Percentiles rank a stretch among this genome's conserved stretches.
Conservation (phyloP, 2,113 vertebrate genomes). For the Fregata magnificens region DNA sequence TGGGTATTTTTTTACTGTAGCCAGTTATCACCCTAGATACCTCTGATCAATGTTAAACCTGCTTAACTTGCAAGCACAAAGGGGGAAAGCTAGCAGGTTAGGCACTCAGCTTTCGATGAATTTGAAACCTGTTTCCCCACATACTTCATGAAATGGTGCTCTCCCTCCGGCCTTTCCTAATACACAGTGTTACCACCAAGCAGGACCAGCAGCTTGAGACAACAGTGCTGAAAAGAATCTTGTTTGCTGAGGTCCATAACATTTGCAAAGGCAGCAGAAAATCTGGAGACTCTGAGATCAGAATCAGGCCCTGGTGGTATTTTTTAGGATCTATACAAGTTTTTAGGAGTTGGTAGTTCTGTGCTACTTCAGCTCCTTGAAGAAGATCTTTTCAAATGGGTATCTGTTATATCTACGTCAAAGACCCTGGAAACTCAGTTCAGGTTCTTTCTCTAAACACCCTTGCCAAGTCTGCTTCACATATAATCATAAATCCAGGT, state of each 20-base stretch:
- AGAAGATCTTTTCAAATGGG: not conserved
- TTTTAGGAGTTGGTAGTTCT: not conserved
- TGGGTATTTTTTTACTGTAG: not conserved
- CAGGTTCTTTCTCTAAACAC: not conserved
- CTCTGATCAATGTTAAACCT: not conserved
- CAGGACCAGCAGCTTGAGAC: not conserved
- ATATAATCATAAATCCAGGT: not conserved
- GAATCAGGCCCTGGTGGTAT: not conserved
- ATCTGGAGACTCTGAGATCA: not conserved
- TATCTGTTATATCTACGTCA: not conserved
- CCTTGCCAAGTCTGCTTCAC: not conserved
- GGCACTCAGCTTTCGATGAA: not conserved
- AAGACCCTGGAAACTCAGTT: not conserved
- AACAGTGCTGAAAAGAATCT: not conserved
- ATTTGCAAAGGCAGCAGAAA: not conserved
- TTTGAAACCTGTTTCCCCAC: conserved; percentile 15
- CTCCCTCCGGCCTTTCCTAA: not conserved
- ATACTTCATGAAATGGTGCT: not conserved
- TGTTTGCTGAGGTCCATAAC: not conserved
- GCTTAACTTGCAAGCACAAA: not conserved
- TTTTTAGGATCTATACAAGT: not conserved
- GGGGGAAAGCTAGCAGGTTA: not conserved
- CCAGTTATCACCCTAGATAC: not conserved
- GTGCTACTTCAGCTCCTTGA: not conserved
- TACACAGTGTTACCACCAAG: not conserved